Evolutionary conservation across 1,140 invertebrate species (phyloP).

Genomic region (Eciton burchellii): DNA sequence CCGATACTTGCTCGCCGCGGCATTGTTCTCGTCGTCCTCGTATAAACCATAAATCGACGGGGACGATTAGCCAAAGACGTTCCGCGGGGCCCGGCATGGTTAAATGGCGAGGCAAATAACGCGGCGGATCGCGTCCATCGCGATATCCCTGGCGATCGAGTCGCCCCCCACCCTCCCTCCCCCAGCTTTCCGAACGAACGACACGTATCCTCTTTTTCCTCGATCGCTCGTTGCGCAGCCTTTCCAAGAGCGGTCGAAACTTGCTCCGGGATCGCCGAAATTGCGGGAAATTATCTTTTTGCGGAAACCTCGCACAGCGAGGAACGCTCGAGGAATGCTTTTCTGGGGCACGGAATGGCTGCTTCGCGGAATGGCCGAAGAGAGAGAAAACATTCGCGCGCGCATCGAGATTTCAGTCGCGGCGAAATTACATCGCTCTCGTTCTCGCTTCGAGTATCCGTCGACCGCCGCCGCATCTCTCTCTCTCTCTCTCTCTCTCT

Average conservation of each 20-base stretch:
- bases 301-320: neutral
- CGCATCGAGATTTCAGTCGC: neutral
- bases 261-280: neutral
- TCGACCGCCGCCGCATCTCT: neutral
- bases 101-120: slow-evolving; percentile 10
- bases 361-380: neutral
- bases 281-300: neutral
- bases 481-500: neutral
- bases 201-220: no score
- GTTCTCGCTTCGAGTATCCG: neutral
- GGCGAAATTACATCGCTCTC: neutral
- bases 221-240: no score
- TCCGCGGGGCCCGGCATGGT: neutral
- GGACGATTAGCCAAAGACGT: slow-evolving; percentile 26
- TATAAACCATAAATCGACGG: slow-evolving; percentile 27
- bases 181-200: no score
- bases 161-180: no score
- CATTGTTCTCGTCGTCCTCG: slow-evolving; percentile 50
- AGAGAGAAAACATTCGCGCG: neutral
- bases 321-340: neutral
- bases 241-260: neutral
- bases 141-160: no score
- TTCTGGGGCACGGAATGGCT: neutral
- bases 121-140: no score
- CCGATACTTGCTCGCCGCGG: slow-evolving; percentile 36